Percentiles rank a stretch among this genome's conserved stretches.
Conservation (phyloP, 2,113 vertebrate genomes). For the Prionailurus viverrinus region DNA sequence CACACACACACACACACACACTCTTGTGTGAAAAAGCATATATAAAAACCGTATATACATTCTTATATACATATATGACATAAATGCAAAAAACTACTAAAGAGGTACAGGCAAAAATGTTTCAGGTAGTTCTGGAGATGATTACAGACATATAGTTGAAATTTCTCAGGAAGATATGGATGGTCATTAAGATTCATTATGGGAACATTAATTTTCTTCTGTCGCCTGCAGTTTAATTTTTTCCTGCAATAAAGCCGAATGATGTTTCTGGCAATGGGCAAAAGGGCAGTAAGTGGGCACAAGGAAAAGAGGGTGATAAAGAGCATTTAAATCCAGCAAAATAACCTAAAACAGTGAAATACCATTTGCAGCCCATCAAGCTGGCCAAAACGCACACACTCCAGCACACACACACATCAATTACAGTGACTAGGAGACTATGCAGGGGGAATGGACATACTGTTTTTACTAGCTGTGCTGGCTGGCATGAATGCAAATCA, state of each 20-base stretch:
- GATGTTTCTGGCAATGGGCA: not conserved
- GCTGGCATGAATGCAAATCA: constrained; percentile 44
- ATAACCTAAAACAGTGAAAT: not conserved
- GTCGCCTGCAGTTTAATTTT: constrained; percentile 1
- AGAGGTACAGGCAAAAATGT: constrained; percentile 5
- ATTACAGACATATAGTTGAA: not conserved
- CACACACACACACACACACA: not conserved
- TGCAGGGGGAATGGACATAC: not conserved
- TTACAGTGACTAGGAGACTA: constrained; percentile 38
- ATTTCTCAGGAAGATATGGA: not conserved
- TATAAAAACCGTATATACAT: constrained; percentile 72
- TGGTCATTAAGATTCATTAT: not conserved
- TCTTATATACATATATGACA: constrained; percentile 59
- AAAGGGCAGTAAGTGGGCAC: not conserved
- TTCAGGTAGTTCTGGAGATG: constrained; percentile 31
- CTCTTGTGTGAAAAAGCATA: constrained; percentile 54
- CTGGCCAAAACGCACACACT: not conserved
- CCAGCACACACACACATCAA: not conserved
- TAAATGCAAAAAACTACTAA: constrained; percentile 51
- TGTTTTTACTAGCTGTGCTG: constrained; percentile 66
- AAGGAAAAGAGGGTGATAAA: not conserved
- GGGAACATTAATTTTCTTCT: not conserved
- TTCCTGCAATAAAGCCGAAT: constrained; percentile 11
- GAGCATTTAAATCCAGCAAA: constrained; percentile 38
- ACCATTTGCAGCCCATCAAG: not conserved